Base-by-base conservation (phyloP, 2,797 vertebrate genomes). In the Mormyrus hasselquistii region DNA sequence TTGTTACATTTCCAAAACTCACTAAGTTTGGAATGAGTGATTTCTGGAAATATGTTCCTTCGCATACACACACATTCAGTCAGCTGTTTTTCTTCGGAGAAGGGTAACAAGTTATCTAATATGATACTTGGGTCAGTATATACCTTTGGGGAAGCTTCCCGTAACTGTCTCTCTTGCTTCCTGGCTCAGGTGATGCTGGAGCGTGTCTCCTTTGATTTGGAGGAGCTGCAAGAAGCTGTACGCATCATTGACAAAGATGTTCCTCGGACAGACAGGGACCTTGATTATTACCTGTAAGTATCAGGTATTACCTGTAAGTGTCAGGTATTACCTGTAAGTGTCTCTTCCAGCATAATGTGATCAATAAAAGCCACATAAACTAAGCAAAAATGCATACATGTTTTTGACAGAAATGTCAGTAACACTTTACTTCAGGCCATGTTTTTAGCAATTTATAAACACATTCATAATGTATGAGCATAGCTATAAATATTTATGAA, bases 221-320 rank as follows among this genome's bases (percentile, higher is more conserved):
- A 93, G 29, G 95, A 96, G 88, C 93, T 97, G 50, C 94, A 92
- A 87, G 96, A 97, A 92, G 96, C 96, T 59, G 93, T 94, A 73
- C 92, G 96, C 41, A 96, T 97, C 89, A 96, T 96, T 88, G 95
- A 97, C 92, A 96, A 96, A 91, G 96, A 97, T 73, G 95, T 96
- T 6, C 95, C 96, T 0, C 92, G 96, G 90, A 97, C 96, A 6
- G 95, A 94, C 92, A 92, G 96, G 94, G 94, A 95, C 89, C 93
- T 97, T 87, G 92, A 90, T 89, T 97, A 95, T 89, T 97, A 96
- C 92, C 94, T 92, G 96, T 97, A 89, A 95, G 96, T 89, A 6
- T 19, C 62, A 12, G 29, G 29, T 97, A 95, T 89, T 97, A 96
- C 92, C 94, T 92, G 96, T 97, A 89, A 95, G 96, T 89, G 8